Percentiles rank a stretch among this genome's conserved stretches.
These are phyloP conservation scores for Druon quercuslanigerum DNA, from an alignment of 1,140 invertebrate species.

Conservation along the genomic window DNA sequence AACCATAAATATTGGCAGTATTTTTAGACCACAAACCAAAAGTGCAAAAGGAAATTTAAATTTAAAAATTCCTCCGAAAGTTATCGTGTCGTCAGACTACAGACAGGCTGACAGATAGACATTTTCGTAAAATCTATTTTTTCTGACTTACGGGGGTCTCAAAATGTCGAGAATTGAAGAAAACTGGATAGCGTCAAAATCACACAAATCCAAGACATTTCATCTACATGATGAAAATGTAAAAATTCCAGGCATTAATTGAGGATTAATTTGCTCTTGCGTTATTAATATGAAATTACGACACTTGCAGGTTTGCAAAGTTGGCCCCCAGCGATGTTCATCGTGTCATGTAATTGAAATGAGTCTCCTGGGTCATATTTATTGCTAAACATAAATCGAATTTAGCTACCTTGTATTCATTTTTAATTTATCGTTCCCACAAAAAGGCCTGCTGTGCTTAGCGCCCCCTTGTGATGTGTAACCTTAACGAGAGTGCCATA, in stretches of 20 bases:
- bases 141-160: too few species aligned
- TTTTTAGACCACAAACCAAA: too few species aligned
- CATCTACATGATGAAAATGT: too few species aligned
- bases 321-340: constrained; percentile 10
- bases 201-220: too few species aligned
- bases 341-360: constrained; percentile 30
- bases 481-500: background rate
- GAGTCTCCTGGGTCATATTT: constrained; percentile 19
- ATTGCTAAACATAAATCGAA: constrained; percentile 23
- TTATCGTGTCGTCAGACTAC: too few species aligned
- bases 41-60: too few species aligned
- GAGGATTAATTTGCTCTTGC: constrained; percentile 4
- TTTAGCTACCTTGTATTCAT: constrained; percentile 22
- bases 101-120: too few species aligned
- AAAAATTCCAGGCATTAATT: background rate
- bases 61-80: too few species aligned
- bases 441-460: constrained; percentile 13
- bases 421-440: constrained; percentile 8
- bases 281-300: constrained; percentile 29
- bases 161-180: too few species aligned
- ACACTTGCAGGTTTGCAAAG: constrained; percentile 11
- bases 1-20: too few species aligned
- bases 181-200: too few species aligned
- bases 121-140: too few species aligned
- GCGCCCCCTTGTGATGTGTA: constrained; percentile 10